Conservation (phyloP, 23 tunicate species). For the Halocynthia roretzi region DNA sequence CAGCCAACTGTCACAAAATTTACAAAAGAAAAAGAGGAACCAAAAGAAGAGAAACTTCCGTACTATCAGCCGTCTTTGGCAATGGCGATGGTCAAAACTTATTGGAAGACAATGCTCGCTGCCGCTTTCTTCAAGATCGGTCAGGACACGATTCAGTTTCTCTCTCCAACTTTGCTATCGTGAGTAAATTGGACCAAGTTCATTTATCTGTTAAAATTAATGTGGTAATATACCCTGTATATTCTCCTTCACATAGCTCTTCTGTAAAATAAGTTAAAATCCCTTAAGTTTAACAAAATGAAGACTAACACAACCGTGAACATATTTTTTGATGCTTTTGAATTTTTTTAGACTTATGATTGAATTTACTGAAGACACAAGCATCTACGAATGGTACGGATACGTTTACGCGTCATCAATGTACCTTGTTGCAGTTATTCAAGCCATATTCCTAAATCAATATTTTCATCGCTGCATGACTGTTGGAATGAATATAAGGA, state of each 20-base stretch:
- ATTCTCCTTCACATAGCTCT: too few species aligned
- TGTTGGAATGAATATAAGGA: slow-evolving; percentile 65
- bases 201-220: too few species aligned
- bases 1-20: too few species aligned
- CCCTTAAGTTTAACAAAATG: too few species aligned
- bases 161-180: slow-evolving; percentile 66
- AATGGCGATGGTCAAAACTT: slow-evolving; percentile 51
- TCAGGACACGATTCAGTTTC: slow-evolving; percentile 60
- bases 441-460: slow-evolving; percentile 58
- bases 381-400: slow-evolving; percentile 49
- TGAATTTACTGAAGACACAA: slow-evolving; percentile 36
- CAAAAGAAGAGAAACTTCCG: too few species aligned
- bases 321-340: neutral
- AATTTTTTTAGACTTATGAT: slow-evolving; percentile 44
- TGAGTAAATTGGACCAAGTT: slow-evolving; percentile 22
- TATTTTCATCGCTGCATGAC: slow-evolving; percentile 61
- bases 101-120: slow-evolving; percentile 35
- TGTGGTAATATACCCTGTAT: too few species aligned
- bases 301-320: too few species aligned
- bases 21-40: slow-evolving; percentile 1
- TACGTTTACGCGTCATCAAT: slow-evolving; percentile 53
- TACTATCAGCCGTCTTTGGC: slow-evolving; percentile 37
- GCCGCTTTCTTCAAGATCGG: slow-evolving; percentile 58
- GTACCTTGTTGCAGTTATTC: slow-evolving; percentile 68
- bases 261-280: too few species aligned